Evolutionary conservation across 2,113 vertebrate genomes (phyloP).

Genomic region (Guaruba guarouba): DNA sequence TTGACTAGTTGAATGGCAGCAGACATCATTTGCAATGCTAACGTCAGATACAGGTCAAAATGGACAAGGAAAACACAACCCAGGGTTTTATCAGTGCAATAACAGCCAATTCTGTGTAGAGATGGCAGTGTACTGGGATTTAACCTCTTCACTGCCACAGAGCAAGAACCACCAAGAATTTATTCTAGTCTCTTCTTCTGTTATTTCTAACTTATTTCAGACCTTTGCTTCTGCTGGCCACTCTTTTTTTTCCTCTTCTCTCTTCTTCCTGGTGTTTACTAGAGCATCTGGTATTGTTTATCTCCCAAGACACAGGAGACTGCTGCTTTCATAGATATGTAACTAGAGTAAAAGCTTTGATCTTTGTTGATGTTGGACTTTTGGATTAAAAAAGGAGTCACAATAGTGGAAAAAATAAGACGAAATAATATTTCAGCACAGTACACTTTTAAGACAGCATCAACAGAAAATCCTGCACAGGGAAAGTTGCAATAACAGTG

Average conservation of each 20-base stretch:
- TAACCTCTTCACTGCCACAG: constrained; percentile 51
- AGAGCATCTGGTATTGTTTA: constrained; percentile 58
- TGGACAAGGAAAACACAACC: constrained; percentile 60
- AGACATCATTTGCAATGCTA: constrained; percentile 68
- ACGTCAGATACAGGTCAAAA: constrained; percentile 47
- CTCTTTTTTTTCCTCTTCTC: background rate
- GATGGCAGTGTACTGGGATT: constrained; percentile 28
- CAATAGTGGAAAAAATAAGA: constrained; percentile 41
- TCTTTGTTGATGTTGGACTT: constrained; percentile 49
- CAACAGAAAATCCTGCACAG: background rate
- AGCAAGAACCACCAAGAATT: background rate
- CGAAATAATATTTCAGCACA: constrained; percentile 17
- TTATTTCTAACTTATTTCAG: background rate
- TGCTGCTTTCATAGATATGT: constrained; percentile 52
- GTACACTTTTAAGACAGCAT: background rate
- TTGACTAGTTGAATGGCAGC: constrained; percentile 50
- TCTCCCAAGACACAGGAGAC: constrained; percentile 37
- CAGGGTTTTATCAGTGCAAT: constrained; percentile 45
- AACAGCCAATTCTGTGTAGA: constrained; percentile 36
- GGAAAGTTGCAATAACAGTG: background rate
- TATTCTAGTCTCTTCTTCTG: background rate
- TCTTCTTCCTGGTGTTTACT: constrained; percentile 25
- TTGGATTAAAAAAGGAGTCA: constrained; percentile 20
- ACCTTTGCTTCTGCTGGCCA: background rate
- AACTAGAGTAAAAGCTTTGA: constrained; percentile 46